Conservation (phyloP, 2,113 vertebrate genomes). For the Suricata suricatta region DNA sequence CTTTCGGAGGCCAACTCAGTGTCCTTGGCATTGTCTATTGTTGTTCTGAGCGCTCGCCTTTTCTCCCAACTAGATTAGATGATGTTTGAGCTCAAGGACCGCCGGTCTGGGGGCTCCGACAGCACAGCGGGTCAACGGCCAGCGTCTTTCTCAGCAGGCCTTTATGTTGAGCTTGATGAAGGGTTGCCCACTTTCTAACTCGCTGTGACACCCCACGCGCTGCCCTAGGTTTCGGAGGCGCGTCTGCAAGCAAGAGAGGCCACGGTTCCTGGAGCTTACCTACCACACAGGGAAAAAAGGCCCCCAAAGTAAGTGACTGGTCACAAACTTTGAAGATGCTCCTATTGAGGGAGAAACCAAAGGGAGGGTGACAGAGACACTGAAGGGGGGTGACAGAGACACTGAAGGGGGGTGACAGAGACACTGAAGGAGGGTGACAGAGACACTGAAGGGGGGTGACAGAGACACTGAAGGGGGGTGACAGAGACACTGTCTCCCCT, state of each 20-base stretch:
- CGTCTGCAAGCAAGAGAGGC: accelerated
- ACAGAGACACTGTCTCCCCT: not conserved
- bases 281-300: not conserved
- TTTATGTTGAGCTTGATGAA: not conserved
- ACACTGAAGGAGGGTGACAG: too few species aligned
- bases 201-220: accelerated
- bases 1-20: too few species aligned
- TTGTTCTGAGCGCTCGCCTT: not conserved
- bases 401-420: too few species aligned
- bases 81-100: not conserved
- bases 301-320: accelerated
- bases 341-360: not conserved
- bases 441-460: not conserved
- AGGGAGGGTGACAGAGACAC: not conserved
- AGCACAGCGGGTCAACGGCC: accelerated
- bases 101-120: not conserved
- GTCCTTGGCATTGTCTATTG: too few species aligned
- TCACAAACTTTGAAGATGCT: not conserved
- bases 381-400: too few species aligned
- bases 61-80: too few species aligned
- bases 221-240: accelerated
- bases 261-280: accelerated
- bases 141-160: too few species aligned
- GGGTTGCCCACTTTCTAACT: not conserved
- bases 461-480: too few species aligned